Conservation (phyloP, 2,797 vertebrate genomes). For the Poecilia wingei region DNA sequence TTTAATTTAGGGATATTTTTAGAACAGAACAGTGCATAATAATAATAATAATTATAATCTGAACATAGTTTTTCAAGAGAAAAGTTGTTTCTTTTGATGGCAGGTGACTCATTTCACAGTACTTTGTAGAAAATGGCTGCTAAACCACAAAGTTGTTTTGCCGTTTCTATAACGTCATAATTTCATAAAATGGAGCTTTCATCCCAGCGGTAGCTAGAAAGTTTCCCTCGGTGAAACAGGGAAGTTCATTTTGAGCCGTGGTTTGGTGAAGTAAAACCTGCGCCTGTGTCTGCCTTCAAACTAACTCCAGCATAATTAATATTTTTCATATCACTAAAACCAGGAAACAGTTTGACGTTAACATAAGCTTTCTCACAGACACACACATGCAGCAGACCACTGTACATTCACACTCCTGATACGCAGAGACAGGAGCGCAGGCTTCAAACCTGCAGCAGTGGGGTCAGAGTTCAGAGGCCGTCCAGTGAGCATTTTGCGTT, state of each 20-base stretch:
- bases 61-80: not conserved
- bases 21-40: not conserved
- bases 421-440: not conserved
- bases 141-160: not conserved
- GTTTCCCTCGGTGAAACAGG: not conserved
- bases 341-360: not conserved
- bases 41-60: no score
- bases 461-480: slow-evolving; percentile 33
- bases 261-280: not conserved
- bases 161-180: not conserved
- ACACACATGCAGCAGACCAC: slow-evolving; percentile 14
- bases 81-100: not conserved
- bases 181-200: not conserved
- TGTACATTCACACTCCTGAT: slow-evolving; percentile 9
- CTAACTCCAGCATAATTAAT: not conserved
- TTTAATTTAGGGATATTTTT: not conserved
- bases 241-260: not conserved
- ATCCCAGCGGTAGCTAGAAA: not conserved
- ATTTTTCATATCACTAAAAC: slow-evolving; percentile 1
- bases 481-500: slow-evolving; percentile 24
- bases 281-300: not conserved
- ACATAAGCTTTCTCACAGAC: slow-evolving; percentile 11
- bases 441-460: slow-evolving; percentile 36
- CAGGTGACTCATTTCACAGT: not conserved
- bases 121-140: not conserved